Conservation (phyloP, 1,140 invertebrate species). For the Drosophila chauvacae region DNA sequence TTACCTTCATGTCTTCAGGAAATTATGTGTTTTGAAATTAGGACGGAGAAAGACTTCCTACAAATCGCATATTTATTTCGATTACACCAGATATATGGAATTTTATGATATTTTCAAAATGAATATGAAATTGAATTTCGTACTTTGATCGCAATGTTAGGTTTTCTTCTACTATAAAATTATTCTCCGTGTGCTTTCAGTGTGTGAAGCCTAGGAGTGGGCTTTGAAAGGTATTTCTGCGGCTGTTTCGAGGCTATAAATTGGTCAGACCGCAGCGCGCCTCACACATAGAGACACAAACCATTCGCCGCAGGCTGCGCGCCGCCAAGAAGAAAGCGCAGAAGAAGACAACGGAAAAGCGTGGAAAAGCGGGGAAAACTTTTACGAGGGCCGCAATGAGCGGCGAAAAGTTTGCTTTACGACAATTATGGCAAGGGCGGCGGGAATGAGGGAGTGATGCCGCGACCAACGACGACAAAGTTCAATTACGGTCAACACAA, state of each 20-base stretch:
- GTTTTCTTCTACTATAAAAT: neutral
- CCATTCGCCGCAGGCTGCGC: conserved; percentile 71
- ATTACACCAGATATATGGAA: no score
- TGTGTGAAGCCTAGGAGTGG: neutral
- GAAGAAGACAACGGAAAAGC: conserved; percentile 15
- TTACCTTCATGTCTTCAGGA: no score
- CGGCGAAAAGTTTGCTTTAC: conserved; percentile 58
- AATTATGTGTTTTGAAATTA: no score
- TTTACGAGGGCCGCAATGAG: conserved; percentile 61
- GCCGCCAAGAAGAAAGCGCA: conserved; percentile 29
- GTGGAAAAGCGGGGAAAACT: conserved; percentile 31
- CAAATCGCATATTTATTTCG: no score
- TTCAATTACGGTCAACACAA: conserved; percentile 83
- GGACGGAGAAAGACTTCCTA: no score
- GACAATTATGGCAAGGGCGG: conserved; percentile 40
- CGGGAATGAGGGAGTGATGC: conserved; percentile 8
- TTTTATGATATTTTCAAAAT: no score
- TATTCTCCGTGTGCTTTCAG: conserved; percentile 34
- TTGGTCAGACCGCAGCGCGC: conserved; percentile 38
- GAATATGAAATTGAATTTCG: no score
- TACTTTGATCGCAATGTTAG: no score
- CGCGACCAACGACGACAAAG: conserved; percentile 56
- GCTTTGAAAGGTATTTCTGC: neutral
- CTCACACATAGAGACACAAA: conserved; percentile 16
- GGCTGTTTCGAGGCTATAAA: conserved; percentile 17